phyloP scores from a whole-genome alignment of 2,888 invertebrate genomes.

The Neoascia interrupta region DNA sequence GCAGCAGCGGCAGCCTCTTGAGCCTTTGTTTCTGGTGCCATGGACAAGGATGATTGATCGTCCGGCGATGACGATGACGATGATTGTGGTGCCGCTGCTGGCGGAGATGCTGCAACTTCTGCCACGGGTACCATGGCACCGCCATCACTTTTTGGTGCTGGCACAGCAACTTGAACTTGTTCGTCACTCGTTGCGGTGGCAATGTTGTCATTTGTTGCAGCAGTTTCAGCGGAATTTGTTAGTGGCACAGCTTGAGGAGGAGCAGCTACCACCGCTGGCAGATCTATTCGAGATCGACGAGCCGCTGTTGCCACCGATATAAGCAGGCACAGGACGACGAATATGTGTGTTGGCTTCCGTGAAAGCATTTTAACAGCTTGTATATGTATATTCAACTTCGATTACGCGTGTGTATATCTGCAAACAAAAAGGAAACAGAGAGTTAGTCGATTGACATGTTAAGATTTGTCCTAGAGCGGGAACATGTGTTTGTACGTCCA shows the following conservation, averaged over 20 bases:
- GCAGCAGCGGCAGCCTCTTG: conserved; percentile 70
- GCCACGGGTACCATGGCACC: conserved; percentile 54
- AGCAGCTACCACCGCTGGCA: conserved; percentile 69
- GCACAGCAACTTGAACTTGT: conserved; percentile 72
- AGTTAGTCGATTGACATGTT: conserved; percentile 65
- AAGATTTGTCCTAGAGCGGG: conserved; percentile 65
- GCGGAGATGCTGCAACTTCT: conserved; percentile 74
- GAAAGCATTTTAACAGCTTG: conserved; percentile 62
- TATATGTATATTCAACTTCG: no score
- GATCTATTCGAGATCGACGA: conserved; percentile 77
- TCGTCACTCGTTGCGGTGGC: conserved; percentile 73
- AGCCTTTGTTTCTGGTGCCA: conserved; percentile 67
- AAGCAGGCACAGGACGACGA: conserved; percentile 70
- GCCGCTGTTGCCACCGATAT: conserved; percentile 72
- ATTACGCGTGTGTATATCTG: conserved; percentile 36
- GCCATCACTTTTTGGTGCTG: conserved; percentile 75
- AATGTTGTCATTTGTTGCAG: conserved; percentile 72
- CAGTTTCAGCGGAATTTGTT: conserved; percentile 72
- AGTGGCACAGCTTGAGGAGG: conserved; percentile 50
- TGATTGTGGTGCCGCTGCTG: conserved; percentile 74
- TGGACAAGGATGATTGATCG: conserved; percentile 62
- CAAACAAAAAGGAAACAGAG: conserved; percentile 34
- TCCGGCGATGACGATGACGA: conserved; percentile 48
- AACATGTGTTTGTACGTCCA: conserved; percentile 23
- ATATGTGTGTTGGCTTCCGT: conserved; percentile 70